Evolutionary conservation across 2,888 invertebrate genomes (phyloP).

Genomic region (Acronicta alni): DNA sequence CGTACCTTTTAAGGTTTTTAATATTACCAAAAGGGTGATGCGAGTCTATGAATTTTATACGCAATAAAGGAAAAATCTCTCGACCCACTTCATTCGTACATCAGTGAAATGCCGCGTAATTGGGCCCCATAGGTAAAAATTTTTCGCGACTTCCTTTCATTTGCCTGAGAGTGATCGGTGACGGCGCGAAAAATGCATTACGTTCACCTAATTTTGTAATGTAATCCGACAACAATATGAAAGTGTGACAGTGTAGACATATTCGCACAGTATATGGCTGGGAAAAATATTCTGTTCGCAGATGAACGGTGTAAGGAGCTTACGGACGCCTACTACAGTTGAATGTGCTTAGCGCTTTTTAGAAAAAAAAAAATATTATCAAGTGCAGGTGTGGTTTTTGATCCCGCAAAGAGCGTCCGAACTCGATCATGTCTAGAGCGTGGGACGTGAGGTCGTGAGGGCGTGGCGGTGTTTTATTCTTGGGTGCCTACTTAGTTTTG

Average conservation of each 20-base stretch:
- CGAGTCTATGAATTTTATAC: constrained; percentile 35
- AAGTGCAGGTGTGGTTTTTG: constrained; percentile 22
- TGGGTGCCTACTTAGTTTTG: background rate
- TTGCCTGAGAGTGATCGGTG: constrained; percentile 26
- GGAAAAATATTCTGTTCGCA: constrained; percentile 20
- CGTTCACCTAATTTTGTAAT: constrained; percentile 17
- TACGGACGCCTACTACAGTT: constrained; percentile 20
- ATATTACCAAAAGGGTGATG: constrained; percentile 40
- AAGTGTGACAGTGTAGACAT: constrained; percentile 13
- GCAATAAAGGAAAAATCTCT: constrained; percentile 37
- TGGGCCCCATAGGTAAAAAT: constrained; percentile 15
- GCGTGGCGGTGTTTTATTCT: constrained; percentile 26
- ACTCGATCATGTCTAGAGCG: constrained; percentile 20
- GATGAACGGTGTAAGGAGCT: constrained; percentile 29
- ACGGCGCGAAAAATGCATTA: constrained; percentile 25
- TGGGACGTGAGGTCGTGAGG: constrained; percentile 21
- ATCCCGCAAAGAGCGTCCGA: constrained; percentile 16
- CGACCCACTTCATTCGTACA: constrained; percentile 21
- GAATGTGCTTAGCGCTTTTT: constrained; percentile 12
- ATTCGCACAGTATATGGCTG: constrained; percentile 7
- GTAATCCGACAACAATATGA: constrained; percentile 18
- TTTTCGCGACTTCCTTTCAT: constrained; percentile 35
- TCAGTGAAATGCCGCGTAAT: constrained; percentile 15
- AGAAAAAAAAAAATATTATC: constrained; percentile 10
- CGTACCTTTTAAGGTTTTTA: constrained; percentile 43